Evolutionary conservation across 2,888 invertebrate genomes (phyloP), one percentile per base, ranked within the genome.

Genomic region (Nesidiocoris tenuis): DNA sequence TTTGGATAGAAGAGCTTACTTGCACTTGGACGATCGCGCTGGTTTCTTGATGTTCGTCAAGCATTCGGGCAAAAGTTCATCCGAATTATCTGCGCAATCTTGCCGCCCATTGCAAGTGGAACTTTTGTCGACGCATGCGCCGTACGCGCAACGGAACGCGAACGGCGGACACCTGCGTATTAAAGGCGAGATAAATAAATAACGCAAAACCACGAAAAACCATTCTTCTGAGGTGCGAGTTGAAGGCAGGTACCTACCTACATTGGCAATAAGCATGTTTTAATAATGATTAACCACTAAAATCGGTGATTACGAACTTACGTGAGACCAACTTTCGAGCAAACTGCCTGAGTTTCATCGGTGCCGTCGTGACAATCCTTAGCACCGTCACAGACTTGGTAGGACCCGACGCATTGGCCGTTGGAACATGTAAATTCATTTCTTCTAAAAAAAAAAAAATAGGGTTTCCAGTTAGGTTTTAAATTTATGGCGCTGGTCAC

Each of bases 71-170:
- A 76, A 39, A 23, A 74, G 70, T 75, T 81, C 81, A 25, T 81
- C 81, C 1, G 81, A 81, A 24, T 78, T 78, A 68, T 81, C 81
- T 2, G 77, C 77, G 68, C 81, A 81, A 24, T 81, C 80, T n/a
- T 74, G 55, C 66, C 76, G 75, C 7, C 80, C 80, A 65, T 81
- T 66, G 64, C 81, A 81, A 54, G 61, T 77, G 1, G 55, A 19
- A 18, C 57, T 61, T 61, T 72, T 75, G 21, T 78, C 74, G 2
- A 80, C 77, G 74, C 81, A 81, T 12, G 79, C 80, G 12, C 81
- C 81, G 61, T 81, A 81, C 18, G 77, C 78, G 77, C 81, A 81
- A 5, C 77, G 79, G 70, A 79, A 79, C 1, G 75, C 75, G 61
- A 64, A 78, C 16, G 76, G 55, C 2, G 79, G 79, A 23, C 80